Base-by-base conservation (phyloP, 1,140 invertebrate species). In the Philaenus spumarius region DNA sequence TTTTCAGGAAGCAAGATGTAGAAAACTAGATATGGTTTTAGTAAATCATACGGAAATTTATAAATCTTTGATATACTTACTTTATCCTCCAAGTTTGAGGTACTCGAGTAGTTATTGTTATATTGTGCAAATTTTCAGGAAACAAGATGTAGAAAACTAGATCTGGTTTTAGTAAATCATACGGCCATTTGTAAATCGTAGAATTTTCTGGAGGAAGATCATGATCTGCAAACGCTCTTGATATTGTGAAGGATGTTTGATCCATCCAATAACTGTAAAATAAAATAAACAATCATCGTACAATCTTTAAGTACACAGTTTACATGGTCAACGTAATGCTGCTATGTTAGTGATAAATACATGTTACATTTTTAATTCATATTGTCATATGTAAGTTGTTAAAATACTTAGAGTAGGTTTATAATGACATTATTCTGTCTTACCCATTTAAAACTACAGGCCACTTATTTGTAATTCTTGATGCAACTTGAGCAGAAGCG, bases 101-200 rank as follows among this genome's bases (percentile, higher is more conserved):
- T 6, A n/a, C 14, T 24, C 47, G 15, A 2, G 47, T 50, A 3
- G 47, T 50, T 14, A 15, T n/a, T 6, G 15, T 23, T 34, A 2
- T 14, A 26, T 26, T 26, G 30, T 50, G 47, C 15, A 50, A 26
- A 24, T 50, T 30, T 6, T 50, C 47, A 2, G 47, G 47, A 23
- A 50, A 50, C n/a, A 26, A 26, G 11, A 30, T 14, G 14, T 50
- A 50, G 47, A 50, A 50, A 14, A 50, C 23, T 26, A 50, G 24
- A 15, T 50, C 47, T n/a, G 47, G 47, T 26, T 50, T 50, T n/a
- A 50, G 47, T 34, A 50, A 15, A n/a, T 50, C 47, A 26, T 50
- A 14, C 12, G 47, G 47, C 23, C 23, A 50, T 14, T 30, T 50
- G 47, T 50, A 50, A 6, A 19, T 26, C 4, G 22, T 23, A 26